phyloP scores from a whole-genome alignment of 2,888 invertebrate species.

The Caenorhabditis imperialis region DNA sequence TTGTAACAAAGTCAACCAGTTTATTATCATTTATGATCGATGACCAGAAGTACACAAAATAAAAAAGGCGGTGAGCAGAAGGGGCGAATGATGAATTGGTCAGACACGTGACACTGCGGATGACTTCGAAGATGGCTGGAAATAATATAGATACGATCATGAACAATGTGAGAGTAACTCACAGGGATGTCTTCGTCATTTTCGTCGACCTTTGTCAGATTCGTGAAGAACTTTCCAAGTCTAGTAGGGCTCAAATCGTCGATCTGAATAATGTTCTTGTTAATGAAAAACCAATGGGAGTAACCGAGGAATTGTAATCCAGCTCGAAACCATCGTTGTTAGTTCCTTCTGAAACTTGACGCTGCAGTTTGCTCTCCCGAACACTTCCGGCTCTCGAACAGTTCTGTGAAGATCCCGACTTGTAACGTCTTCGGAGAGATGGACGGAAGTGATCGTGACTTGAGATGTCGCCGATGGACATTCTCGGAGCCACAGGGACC shows the following conservation, averaged over 20 bases:
- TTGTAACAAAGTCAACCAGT: conserved; percentile 28
- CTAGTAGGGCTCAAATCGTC: conserved; percentile 1
- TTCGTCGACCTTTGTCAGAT: conserved; percentile 42
- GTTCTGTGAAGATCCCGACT: conserved; percentile 18
- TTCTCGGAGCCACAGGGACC: conserved; percentile 42
- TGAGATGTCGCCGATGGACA: conserved; percentile 37
- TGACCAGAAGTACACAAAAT: conserved; percentile 4
- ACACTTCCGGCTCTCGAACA: conserved; percentile 33
- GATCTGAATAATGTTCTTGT: conserved; percentile 2
- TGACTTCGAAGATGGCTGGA: conserved; percentile 29
- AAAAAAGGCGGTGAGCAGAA: conserved; percentile 4
- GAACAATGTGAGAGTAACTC: neutral
- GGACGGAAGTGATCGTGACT: conserved; percentile 5
- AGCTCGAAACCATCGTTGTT: conserved; percentile 27
- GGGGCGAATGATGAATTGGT: neutral
- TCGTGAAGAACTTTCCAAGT: conserved; percentile 27
- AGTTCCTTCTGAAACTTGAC: conserved; percentile 17
- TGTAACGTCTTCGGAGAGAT: conserved; percentile 28
- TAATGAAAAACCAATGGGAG: too few species aligned
- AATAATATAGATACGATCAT: neutral
- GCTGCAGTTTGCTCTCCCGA: conserved; percentile 17
- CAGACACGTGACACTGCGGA: conserved; percentile 40
- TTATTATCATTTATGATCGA: conserved; percentile 30
- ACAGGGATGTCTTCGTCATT: conserved; percentile 41
- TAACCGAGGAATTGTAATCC: conserved; percentile 8